Percentiles rank a stretch among this genome's conserved stretches.
These are phyloP conservation scores for Apocrypta bakeri DNA, from an alignment of 1,140 invertebrate species.

Conservation along the genomic window DNA sequence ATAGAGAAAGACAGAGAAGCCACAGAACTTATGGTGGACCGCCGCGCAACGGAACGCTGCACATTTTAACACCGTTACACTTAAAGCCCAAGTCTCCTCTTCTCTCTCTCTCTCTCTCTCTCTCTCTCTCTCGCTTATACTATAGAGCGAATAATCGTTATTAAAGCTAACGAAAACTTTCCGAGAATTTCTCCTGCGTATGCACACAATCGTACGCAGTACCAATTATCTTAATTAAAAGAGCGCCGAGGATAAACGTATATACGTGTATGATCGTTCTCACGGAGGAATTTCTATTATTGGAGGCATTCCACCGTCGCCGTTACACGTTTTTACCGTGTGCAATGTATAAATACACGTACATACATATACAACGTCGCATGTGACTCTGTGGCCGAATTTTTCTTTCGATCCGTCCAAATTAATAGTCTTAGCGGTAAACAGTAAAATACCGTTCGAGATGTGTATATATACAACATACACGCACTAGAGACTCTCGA, in stretches of 20 bases:
- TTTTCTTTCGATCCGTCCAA: constrained; percentile 1
- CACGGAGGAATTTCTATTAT: background rate
- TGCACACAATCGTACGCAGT: background rate
- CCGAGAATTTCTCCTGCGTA: constrained; percentile 16
- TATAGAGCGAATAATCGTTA: background rate
- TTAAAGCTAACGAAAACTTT: background rate
- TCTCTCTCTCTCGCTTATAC: background rate
- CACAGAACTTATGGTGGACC: constrained; percentile 70
- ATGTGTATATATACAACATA: background rate
- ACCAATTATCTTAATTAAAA: constrained; percentile 21
- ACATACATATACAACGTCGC: background rate
- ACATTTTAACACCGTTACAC: constrained; percentile 71
- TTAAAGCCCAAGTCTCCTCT: constrained; percentile 57
- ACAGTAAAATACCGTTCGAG: constrained; percentile 2
- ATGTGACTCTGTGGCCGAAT: background rate
- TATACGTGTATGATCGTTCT: background rate
- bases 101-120: background rate
- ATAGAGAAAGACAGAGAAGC: constrained; percentile 19
- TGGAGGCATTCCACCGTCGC: background rate
- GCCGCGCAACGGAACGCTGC: constrained; percentile 66
- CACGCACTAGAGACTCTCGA: background rate
- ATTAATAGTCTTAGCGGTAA: constrained; percentile 38
- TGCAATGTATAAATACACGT: background rate
- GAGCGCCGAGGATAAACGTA: background rate
- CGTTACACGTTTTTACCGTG: background rate